Evolutionary conservation across 2,888 invertebrate genomes (phyloP), one percentile per base, ranked within the genome.

Genomic region (Eutolmus rufibarbis): DNA sequence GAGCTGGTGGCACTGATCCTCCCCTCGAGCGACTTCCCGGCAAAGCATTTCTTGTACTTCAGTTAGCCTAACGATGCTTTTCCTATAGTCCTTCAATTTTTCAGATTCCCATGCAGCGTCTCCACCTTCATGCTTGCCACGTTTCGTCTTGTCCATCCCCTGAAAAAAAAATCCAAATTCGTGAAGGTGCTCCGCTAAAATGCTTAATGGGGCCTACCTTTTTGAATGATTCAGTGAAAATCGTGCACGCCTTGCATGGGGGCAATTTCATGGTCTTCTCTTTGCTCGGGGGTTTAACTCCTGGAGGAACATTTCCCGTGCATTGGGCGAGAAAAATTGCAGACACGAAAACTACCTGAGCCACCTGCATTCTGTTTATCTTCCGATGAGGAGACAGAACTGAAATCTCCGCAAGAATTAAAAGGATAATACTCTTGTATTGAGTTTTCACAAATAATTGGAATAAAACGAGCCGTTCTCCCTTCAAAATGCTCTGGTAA

Each of bases 71-170:
- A 98, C 95, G 94, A 98, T 98, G 92, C 98, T 97, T 12, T 94
- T 96, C 89, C 96, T 95, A 91, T 98, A 98, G 1, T 95, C 95
- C 84, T 95, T 95, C 86, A 97, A 92, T 90, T 97, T 97, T 91
- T 97, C 96, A 91, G 97, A 97, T 91, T 98, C 98, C 97, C 98
- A 98, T 5, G 97, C 97, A 0, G 97, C 95, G 91, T 98, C 98
- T 0, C 98, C 98, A 4, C 98, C 98, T 90, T 97, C 98, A 92
- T 96, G 98, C 92, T 97, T 97, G 14, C 96, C 97, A 90, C 97
- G 95, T n/a, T 95, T 93, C 0, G 98, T 98, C 89, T 94, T 94
- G 89, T 96, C 96, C 89, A 98, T 93, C 2, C 97, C 98, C 95
- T 91, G 40, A 19, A 88, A 86, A 88, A 86, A 46, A 16, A 43